phyloP scores from a whole-genome alignment of 2,113 vertebrate species.

The Pedetes capensis region DNA sequence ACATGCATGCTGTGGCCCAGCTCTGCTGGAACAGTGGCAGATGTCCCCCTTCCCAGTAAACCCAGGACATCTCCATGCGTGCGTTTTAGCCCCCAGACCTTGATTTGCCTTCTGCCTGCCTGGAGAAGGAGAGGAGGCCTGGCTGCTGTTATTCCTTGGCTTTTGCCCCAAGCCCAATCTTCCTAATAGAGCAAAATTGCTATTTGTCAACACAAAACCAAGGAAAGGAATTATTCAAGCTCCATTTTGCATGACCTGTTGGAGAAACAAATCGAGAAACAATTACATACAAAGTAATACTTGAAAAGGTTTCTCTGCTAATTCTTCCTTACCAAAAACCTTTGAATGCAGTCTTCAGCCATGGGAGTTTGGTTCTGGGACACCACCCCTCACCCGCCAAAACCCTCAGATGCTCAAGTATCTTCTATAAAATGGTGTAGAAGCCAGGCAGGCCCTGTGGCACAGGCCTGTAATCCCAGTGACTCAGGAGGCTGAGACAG shows the following conservation, averaged over 20 bases:
- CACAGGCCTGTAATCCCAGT: too few species aligned
- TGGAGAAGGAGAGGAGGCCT: background rate
- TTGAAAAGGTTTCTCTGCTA: conserved; percentile 1
- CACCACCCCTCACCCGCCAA: background rate
- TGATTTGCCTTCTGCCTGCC: background rate
- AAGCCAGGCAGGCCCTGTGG: too few species aligned
- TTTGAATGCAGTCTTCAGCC: background rate
- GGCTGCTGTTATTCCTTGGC: background rate
- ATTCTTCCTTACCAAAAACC: background rate
- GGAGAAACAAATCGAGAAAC: conserved; percentile 23
- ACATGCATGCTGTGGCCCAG: rapidly evolving
- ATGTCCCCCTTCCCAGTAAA: background rate
- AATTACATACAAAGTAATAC: background rate
- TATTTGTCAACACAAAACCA: conserved; percentile 1
- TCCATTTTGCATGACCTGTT: background rate
- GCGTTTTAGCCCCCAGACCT: background rate
- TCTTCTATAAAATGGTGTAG: background rate
- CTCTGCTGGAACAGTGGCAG: background rate
- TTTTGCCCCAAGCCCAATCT: conserved; percentile 16
- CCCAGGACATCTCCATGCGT: background rate
- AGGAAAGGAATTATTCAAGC: background rate
- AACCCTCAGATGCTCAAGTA: background rate
- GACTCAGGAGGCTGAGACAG: too few species aligned
- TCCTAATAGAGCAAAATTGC: background rate
- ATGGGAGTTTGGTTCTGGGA: background rate